Evolutionary conservation across 2,797 vertebrate genomes (phyloP).

Genomic region (Kryptolebias ocellatus): DNA sequence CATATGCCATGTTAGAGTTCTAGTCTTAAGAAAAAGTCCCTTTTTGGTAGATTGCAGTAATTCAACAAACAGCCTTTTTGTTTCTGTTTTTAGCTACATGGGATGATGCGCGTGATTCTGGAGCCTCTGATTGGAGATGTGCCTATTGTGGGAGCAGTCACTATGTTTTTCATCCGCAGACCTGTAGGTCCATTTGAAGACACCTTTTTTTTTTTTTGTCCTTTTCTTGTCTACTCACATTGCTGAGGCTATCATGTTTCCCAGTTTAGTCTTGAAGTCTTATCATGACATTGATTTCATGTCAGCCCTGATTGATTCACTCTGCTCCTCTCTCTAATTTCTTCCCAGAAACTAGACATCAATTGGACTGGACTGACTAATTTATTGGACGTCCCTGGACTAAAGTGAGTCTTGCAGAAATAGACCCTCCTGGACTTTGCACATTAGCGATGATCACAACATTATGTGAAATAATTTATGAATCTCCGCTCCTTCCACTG

Average conservation of each 20-base stretch:
- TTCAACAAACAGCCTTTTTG: constrained; percentile 7
- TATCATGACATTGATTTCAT: constrained; percentile 46
- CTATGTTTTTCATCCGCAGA: constrained; percentile 93
- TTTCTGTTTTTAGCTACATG: constrained; percentile 81
- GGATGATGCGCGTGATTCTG: constrained; percentile 91
- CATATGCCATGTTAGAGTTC: neutral
- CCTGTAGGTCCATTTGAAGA: constrained; percentile 83
- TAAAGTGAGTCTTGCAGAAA: constrained; percentile 84
- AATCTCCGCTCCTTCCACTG: neutral
- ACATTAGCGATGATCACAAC: constrained; percentile 3
- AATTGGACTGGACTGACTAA: constrained; percentile 98
- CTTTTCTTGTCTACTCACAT: constrained; percentile 11
- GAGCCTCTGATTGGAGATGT: constrained; percentile 92
- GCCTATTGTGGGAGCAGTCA: constrained; percentile 92
- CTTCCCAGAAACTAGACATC: constrained; percentile 87
- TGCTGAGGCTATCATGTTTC: constrained; percentile 22
- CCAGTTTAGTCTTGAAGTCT: neutral
- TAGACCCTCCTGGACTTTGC: neutral
- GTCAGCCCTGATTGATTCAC: constrained; percentile 39
- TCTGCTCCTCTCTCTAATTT: constrained; percentile 30
- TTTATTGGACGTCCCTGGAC: constrained; percentile 92
- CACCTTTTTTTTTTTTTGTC: constrained; percentile 42
- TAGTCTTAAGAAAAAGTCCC: neutral
- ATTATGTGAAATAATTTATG: neutral
- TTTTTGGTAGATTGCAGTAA: neutral